Evolutionary conservation across 1,140 invertebrate species (phyloP).

Genomic region (Vanessa atalanta): DNA sequence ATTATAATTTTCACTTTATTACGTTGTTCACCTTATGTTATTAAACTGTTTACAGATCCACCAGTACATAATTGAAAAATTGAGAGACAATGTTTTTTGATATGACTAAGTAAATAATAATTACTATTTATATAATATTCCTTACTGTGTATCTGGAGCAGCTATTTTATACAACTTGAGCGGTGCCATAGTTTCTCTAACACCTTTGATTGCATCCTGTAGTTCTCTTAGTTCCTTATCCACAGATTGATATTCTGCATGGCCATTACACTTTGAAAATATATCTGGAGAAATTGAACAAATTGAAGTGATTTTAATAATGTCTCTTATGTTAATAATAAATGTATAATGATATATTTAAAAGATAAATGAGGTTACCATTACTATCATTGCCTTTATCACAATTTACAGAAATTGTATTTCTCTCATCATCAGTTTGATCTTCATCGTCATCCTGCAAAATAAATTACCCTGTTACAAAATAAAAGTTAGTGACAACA

Average conservation of each 20-base stretch:
- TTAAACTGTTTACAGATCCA: no score
- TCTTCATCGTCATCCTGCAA: slow-evolving; percentile 69
- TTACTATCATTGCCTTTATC: slow-evolving; percentile 55
- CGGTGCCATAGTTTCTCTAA: slow-evolving; percentile 81
- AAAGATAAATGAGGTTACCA: slow-evolving; percentile 44
- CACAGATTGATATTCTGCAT: slow-evolving; percentile 81
- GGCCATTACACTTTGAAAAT: slow-evolving; percentile 81
- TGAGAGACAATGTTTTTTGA: no score
- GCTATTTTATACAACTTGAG: slow-evolving; percentile 83
- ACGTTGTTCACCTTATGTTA: no score
- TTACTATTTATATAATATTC: slow-evolving; percentile 3
- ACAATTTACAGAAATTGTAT: slow-evolving; percentile 46
- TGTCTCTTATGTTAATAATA: neutral
- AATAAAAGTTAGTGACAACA: neutral
- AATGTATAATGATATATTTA: neutral
- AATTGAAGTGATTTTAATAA: neutral
- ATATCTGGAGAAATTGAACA: slow-evolving; percentile 46
- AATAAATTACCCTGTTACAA: slow-evolving; percentile 17
- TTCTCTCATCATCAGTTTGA: slow-evolving; percentile 55
- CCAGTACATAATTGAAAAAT: no score
- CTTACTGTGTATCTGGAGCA: slow-evolving; percentile 82
- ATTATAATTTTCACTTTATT: no score
- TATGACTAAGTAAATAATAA: no score
- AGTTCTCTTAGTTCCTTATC: slow-evolving; percentile 83
- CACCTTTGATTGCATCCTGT: slow-evolving; percentile 83